Evolutionary conservation across 2,888 invertebrate species (phyloP).

Genomic region (Apodemia hepburni): DNA sequence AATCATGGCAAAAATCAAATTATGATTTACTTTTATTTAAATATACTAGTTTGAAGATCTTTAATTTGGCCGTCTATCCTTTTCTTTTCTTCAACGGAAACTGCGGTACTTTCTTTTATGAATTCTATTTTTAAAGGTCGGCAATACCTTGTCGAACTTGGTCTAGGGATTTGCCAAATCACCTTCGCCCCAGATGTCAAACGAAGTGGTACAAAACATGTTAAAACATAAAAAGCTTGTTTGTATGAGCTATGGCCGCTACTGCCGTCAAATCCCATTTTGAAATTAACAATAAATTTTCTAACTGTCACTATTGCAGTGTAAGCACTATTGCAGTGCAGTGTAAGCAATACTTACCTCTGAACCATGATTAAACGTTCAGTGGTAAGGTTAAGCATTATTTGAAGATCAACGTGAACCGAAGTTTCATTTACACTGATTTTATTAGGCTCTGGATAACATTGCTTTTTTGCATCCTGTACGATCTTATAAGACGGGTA

Average conservation of each 20-base stretch:
- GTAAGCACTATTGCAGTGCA: too few species aligned
- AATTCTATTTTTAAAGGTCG: constrained; percentile 37
- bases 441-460: constrained; percentile 11
- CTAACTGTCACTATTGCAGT: constrained; percentile 5
- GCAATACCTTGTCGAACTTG: constrained; percentile 37
- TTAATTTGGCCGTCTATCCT: constrained; percentile 25
- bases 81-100: constrained; percentile 35
- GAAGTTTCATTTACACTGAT: neutral
- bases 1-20: constrained; percentile 33
- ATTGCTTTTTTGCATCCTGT: constrained; percentile 16
- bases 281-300: constrained; percentile 3
- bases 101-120: constrained; percentile 32
- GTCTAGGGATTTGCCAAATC: constrained; percentile 36
- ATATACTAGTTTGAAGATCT: constrained; percentile 15
- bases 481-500: constrained; percentile 16
- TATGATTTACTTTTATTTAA: constrained; percentile 17
- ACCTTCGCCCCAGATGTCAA: constrained; percentile 33
- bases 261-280: constrained; percentile 11
- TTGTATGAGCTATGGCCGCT: constrained; percentile 5
- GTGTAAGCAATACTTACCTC: constrained; percentile 1
- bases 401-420: neutral
- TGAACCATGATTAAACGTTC: constrained; percentile 8
- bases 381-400: constrained; percentile 4
- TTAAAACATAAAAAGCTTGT: constrained; percentile 5
- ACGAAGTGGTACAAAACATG: constrained; percentile 30